Conservation (phyloP, 2,797 vertebrate genomes). For the Leptoclinus maculatus region DNA sequence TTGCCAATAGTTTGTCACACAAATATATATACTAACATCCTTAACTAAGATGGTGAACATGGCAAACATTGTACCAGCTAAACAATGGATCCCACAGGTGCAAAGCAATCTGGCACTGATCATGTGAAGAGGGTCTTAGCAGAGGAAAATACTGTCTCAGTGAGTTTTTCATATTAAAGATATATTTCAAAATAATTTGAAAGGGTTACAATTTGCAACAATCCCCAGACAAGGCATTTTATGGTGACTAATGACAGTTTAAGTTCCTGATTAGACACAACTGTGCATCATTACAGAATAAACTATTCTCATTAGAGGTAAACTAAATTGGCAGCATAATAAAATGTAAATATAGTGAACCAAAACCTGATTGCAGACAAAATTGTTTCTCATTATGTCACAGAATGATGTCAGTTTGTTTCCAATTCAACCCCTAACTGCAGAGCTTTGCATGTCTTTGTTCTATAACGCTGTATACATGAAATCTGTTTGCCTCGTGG, state of each 20-base stretch:
- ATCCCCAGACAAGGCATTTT: background rate
- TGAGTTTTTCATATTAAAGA: background rate
- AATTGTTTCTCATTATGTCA: background rate
- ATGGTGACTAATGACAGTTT: background rate
- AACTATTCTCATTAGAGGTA: background rate
- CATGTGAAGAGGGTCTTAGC: background rate
- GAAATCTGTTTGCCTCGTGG: conserved; percentile 6
- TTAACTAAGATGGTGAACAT: background rate
- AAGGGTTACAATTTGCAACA: background rate
- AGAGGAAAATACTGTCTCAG: no score
- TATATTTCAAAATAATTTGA: background rate
- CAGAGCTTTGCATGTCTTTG: background rate
- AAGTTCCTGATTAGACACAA: background rate
- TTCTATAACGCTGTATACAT: conserved; percentile 8
- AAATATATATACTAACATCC: background rate
- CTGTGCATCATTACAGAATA: conserved; percentile 16
- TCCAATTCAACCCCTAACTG: background rate
- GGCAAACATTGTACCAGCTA: background rate
- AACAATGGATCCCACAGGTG: background rate
- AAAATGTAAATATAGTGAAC: background rate
- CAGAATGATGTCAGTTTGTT: background rate
- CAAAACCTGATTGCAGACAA: background rate
- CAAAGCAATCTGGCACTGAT: background rate
- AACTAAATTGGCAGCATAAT: background rate
- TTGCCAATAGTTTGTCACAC: no score